Base-by-base conservation (phyloP, 2,888 invertebrate species). In the Galeopsomyia nigrocyanea region DNA sequence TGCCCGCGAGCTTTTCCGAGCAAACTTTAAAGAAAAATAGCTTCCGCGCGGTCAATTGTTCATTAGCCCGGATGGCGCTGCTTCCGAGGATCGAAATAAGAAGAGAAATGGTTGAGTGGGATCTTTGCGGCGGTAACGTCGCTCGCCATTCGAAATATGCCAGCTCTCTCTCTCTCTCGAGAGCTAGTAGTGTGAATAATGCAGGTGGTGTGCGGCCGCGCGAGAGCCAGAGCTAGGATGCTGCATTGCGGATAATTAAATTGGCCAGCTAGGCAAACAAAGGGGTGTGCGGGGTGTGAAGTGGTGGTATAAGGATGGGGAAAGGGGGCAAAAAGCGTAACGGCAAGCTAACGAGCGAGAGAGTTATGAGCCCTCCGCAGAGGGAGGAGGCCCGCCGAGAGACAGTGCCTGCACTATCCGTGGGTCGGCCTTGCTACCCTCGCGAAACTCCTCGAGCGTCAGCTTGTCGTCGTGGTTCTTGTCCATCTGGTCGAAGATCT, bases 401-500 rank as follows among this genome's bases (percentile, higher is more conserved):
- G 95, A 94, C 77, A 98, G 90, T 67, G 98, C 98, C 88, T 98
- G 98, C 73, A 99, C 97, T 86, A 99, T 99, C 87, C 98, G 92
- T 49, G 98, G 98, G 88, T 99, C 98, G 70, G 97, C 97, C 89
- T 99, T 98, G 88, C 97, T 97, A 78, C 98, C 98, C 88, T 98
- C 97, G 82, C 97, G 92, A 89, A 97, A 97, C 87, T 98, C 97
- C 83, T 98, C 98, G 80, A 98, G 90, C 57, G 97, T 97, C 80
- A 98, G 90, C 81, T 95, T 92, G 88, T 98, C 97, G 88, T 98
- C 98, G 88, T 98, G 97, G 87, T 99, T 97, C 90, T 95, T 98
- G 88, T 99, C 99, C 97, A 98, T 97, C 87, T 98, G 97, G 87
- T 97, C 96, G 89, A 99, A 99, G 86, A 99, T 99, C 88, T 97